Evolutionary conservation across 2,888 invertebrate species (phyloP).

Genomic region (Hypena proboscidalis): DNA sequence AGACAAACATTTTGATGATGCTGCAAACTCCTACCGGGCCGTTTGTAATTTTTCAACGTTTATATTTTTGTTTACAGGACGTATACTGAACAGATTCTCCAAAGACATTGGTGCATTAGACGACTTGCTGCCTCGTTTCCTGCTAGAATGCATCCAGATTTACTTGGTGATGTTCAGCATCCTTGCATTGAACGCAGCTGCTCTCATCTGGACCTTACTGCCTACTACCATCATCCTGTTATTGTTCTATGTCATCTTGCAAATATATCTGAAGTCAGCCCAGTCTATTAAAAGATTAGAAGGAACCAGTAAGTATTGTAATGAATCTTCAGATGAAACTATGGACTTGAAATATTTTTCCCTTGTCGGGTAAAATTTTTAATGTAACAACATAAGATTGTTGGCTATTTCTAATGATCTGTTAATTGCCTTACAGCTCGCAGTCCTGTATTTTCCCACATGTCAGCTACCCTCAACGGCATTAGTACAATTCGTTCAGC

Average conservation of each 20-base stretch:
- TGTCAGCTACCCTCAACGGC: slow-evolving; percentile 91
- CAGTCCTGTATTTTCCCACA: slow-evolving; percentile 93
- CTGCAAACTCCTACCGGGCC: no score
- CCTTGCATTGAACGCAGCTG: slow-evolving; percentile 88
- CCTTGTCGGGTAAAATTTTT: slow-evolving; percentile 67
- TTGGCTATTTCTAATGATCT: no score
- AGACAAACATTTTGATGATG: no score
- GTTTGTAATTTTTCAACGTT: neutral
- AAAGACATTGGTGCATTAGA: slow-evolving; percentile 90
- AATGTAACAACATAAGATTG: no score
- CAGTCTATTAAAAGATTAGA: slow-evolving; percentile 90
- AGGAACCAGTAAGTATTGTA: slow-evolving; percentile 88
- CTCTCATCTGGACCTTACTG: slow-evolving; percentile 87
- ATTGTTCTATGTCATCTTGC: slow-evolving; percentile 88
- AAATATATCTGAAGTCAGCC: slow-evolving; percentile 89
- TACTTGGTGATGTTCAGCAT: slow-evolving; percentile 90
- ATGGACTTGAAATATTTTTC: slow-evolving; percentile 25
- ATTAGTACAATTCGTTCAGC: slow-evolving; percentile 91
- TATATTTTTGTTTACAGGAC: slow-evolving; percentile 68
- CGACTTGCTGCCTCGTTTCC: slow-evolving; percentile 84
- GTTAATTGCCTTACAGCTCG: no score
- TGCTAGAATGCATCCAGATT: slow-evolving; percentile 86
- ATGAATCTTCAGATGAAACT: no score
- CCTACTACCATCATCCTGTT: slow-evolving; percentile 87
- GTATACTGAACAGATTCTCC: slow-evolving; percentile 90